Evolutionary conservation across 2,888 invertebrate species (phyloP), one percentile per base, ranked within the genome.

Genomic region (Galerucella calmariensis): DNA sequence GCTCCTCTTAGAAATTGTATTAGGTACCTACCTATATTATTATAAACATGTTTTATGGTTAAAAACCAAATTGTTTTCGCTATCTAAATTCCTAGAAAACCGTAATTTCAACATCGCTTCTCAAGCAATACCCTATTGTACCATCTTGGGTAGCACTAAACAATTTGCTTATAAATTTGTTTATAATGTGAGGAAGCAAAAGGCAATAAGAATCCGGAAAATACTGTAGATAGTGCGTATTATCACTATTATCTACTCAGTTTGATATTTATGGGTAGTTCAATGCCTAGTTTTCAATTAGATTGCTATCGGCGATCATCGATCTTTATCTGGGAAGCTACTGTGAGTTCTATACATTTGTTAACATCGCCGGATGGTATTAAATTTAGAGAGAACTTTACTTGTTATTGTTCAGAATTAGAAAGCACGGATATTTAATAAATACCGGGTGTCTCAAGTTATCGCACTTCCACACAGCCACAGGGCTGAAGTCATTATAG

Each of bases 151-250:
- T n/a, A 71, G 65, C 65, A 75, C 78, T 77, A 78, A 70, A 82
- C 83, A 83, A 84, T 84, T 84, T 84, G 82, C 83, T 81, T 83
- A 82, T 84, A 84, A 84, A 84, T 83, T 84, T 83, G 83, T 83
- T 82, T 62, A 71, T 72, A 74, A 69, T 58, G 46, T 56, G 61
- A 67, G 68, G 72, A 65, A 46, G 63, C 35, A 41, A 65, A 74
- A 73, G 74, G 72, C 68, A 71, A 70, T 74, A 53, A 65, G 62
- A 51, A 76, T 75, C 72, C 75, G 77, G 77, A 77, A 76, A 73
- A 63, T 56, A 46, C 65, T 71, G 70, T 46, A 68, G 56, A 72
- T 71, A 69, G 69, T 77, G 59, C 66, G 66, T 79, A 77, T 79
- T 79, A 67, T 72, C 78, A 74, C 69, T 75, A 76, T 77, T 76